phyloP scores from a whole-genome alignment of 1,140 invertebrate species.

The Megalopta genalis region DNA sequence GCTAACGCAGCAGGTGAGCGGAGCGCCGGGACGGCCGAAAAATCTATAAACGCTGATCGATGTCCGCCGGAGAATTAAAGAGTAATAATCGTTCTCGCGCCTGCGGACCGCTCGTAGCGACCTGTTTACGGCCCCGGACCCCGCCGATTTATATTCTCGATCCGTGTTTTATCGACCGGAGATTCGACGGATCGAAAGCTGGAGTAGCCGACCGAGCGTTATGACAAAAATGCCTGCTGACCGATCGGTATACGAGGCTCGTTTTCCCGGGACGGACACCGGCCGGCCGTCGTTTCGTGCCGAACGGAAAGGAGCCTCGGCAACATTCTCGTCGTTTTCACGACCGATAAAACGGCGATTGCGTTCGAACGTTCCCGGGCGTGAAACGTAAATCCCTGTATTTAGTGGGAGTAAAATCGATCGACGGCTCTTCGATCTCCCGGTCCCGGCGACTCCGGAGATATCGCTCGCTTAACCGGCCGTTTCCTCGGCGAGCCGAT shows the following conservation, averaged over 20 bases:
- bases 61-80: neutral
- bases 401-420: conserved; percentile 58
- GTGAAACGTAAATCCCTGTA: conserved; percentile 49
- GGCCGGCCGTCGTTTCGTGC: neutral
- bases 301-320: neutral
- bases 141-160: neutral
- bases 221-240: neutral
- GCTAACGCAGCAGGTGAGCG: conserved; percentile 49
- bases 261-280: neutral
- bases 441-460: conserved; percentile 1
- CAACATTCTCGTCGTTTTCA: conserved; percentile 32
- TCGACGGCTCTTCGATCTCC: conserved; percentile 28
- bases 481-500: conserved; percentile 51
- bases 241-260: neutral
- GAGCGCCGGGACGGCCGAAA: conserved; percentile 16
- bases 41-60: conserved; percentile 23
- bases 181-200: neutral
- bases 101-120: neutral
- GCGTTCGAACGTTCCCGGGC: neutral
- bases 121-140: neutral
- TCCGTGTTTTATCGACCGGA: neutral
- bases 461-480: conserved; percentile 37
- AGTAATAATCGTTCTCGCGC: neutral
- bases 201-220: neutral
- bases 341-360: conserved; percentile 40